Base-by-base conservation (phyloP, 2,888 invertebrate species). In the Cecidostiba fungosa region DNA sequence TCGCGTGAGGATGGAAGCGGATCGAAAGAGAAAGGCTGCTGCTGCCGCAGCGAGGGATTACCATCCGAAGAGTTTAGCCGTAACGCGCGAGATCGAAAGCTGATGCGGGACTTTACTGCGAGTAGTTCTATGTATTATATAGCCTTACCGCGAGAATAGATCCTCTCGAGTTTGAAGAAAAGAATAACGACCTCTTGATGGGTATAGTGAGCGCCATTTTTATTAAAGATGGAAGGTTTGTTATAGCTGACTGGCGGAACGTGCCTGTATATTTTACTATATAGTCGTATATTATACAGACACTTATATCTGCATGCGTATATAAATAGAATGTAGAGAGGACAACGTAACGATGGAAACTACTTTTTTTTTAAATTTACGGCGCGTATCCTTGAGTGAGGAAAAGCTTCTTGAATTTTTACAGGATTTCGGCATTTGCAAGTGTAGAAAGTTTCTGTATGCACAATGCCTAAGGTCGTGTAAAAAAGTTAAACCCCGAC, bases 81-180 rank as follows among this genome's bases (percentile, higher is more conserved):
- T 36, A n/a, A 43, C 74, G 74, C 36, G 47, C n/a, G 43, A 39
- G 74, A 36, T 39, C 43, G 39, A 74, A 74, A 47, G 74, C 43
- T 43, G n/a, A 19, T 74, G 74, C 74, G 8, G 74, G 39, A n/a
- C 6, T 43, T 43, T 39, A 43, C 47, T 74, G 23, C 43, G 12
- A 26, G 36, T 74, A 26, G n/a, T 74, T 26, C 16, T 47, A n/a
- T 26, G 26, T n/a, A 59, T 23, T n/a, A 59, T n/a, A 59, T 8
- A n/a, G 54, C 54, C n/a, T 59, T 5, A 23, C 43, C 43, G 19
- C 19, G 50, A 50, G 32, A 32, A 32, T 32, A 50, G 50, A 50
- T 16, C 14, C 16, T 50, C 50, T 50, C n/a, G n/a, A 50, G 50
- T n/a, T n/a, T 8, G 19, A n/a, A 59, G 23, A n/a, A 59, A 59